A percentile compares a stretch with the other conserved stretches of the same genome.
phyloP scores from a whole-genome alignment of 2,113 vertebrate species.

The Leptosomus discolor region DNA sequence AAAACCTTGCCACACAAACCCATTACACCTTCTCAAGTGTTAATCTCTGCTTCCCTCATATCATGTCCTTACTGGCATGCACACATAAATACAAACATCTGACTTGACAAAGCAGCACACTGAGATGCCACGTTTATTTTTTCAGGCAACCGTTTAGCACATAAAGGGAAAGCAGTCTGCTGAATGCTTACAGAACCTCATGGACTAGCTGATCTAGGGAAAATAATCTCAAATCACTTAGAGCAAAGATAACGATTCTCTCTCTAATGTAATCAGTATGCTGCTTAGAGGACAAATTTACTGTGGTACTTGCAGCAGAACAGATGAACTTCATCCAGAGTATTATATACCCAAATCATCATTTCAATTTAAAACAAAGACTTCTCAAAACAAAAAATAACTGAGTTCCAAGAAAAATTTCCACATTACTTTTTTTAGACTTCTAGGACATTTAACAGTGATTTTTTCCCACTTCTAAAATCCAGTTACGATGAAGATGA shows the following conservation, averaged over 20 bases:
- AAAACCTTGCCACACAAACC: too few relatives aligned
- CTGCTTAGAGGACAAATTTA: not conserved
- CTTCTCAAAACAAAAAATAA: not conserved
- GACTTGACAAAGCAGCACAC: not conserved
- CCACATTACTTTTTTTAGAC: not conserved
- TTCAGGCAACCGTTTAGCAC: not conserved
- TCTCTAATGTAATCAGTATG: not conserved
- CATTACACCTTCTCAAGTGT: too few relatives aligned
- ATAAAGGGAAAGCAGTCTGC: not conserved
- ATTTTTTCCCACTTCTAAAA: not conserved
- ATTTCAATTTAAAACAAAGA: not conserved
- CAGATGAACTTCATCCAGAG: not conserved
- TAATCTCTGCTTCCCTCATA: too few relatives aligned
- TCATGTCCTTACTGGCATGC: not conserved
- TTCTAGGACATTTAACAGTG: not conserved
- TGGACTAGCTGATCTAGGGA: not conserved
- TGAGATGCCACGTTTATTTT: not conserved
- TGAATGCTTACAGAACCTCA: not conserved
- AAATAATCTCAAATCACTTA: slow-evolving; percentile 2
- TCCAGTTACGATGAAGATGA: not conserved
- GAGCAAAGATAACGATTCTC: not conserved
- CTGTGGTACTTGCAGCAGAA: not conserved
- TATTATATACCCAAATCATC: not conserved
- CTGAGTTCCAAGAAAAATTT: not conserved
- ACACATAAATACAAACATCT: not conserved